These are phyloP conservation scores for Scelioninae gen. 2 DNA, from an alignment of 2,888 invertebrate genomes.

Conservation along the genomic window DNA sequence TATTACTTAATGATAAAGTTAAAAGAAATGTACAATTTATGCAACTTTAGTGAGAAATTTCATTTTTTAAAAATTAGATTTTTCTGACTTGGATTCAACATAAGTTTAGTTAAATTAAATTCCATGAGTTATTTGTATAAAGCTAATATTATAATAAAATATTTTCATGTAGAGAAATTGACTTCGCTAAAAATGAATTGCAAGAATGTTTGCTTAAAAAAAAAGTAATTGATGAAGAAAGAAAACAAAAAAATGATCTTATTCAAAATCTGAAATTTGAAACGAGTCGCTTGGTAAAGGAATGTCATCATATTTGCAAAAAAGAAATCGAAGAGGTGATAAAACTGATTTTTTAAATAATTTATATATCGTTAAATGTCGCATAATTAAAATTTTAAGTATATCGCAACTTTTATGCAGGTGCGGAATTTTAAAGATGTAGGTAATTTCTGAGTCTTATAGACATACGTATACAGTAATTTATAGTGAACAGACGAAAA, in stretches of 20 bases:
- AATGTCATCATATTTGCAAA: conserved; percentile 47
- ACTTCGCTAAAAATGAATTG: conserved; percentile 11
- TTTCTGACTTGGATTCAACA: too few relatives aligned
- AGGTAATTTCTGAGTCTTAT: too few relatives aligned
- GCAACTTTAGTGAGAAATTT: too few relatives aligned
- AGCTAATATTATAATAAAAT: neutral
- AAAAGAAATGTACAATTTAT: too few relatives aligned
- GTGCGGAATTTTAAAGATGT: too few relatives aligned
- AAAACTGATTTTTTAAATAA: conserved; percentile 1
- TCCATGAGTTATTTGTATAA: neutral
- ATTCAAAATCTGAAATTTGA: conserved; percentile 17
- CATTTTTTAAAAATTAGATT: too few relatives aligned
- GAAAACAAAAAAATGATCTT: conserved; percentile 2
- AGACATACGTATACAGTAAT: too few relatives aligned
- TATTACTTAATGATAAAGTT: too few relatives aligned
- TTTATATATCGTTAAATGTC: too few relatives aligned
- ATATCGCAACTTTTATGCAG: too few relatives aligned
- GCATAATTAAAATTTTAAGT: neutral
- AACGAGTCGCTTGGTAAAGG: conserved; percentile 40
- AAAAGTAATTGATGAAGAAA: conserved; percentile 14
- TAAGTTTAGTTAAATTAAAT: neutral
- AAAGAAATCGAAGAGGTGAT: conserved; percentile 38
- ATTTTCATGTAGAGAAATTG: conserved; percentile 20
- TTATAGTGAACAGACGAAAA: too few relatives aligned
- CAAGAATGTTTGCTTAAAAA: conserved; percentile 12